phyloP scores from a whole-genome alignment of 1,140 invertebrate species.

The Dreissena rostriformis region DNA sequence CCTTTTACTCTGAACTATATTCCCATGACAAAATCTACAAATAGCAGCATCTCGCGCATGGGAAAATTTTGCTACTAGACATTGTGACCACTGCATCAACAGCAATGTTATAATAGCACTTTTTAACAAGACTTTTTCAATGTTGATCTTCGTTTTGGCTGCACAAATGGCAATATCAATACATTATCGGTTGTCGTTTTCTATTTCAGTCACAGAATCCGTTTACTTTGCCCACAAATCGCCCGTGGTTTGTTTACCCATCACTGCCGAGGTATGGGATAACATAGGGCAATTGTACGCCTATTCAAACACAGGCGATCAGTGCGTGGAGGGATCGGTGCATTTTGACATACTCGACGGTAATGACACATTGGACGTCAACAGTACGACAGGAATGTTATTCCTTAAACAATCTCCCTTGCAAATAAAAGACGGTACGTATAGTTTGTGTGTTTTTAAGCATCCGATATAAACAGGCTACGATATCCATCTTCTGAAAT shows the following conservation, averaged over 20 bases:
- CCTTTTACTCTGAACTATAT: too few relatives aligned
- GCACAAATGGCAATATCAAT: too few relatives aligned
- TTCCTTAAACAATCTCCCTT: not conserved
- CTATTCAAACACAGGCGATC: not conserved
- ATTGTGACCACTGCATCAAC: too few relatives aligned
- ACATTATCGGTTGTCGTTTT: too few relatives aligned
- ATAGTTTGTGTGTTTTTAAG: not conserved
- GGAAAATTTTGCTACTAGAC: too few relatives aligned
- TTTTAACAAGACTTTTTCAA: too few relatives aligned
- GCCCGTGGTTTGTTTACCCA: constrained; percentile 32
- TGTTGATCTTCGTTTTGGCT: too few relatives aligned
- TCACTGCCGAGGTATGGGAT: constrained; percentile 1
- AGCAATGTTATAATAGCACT: too few relatives aligned
- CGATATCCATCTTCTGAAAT: not conserved
- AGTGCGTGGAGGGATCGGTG: not conserved
- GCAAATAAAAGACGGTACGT: not conserved
- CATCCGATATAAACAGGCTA: not conserved
- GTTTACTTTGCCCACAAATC: constrained; percentile 41
- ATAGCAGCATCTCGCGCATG: too few relatives aligned
- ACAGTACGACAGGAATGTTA: not conserved
- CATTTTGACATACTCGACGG: not conserved
- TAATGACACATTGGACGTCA: constrained; percentile 3
- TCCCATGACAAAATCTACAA: too few relatives aligned
- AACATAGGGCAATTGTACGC: constrained; percentile 31
- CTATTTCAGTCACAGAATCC: constrained; percentile 25